Evolutionary conservation across 1,140 invertebrate species (phyloP), one percentile per base, ranked within the genome.

Genomic region (Ostrea edulis): DNA sequence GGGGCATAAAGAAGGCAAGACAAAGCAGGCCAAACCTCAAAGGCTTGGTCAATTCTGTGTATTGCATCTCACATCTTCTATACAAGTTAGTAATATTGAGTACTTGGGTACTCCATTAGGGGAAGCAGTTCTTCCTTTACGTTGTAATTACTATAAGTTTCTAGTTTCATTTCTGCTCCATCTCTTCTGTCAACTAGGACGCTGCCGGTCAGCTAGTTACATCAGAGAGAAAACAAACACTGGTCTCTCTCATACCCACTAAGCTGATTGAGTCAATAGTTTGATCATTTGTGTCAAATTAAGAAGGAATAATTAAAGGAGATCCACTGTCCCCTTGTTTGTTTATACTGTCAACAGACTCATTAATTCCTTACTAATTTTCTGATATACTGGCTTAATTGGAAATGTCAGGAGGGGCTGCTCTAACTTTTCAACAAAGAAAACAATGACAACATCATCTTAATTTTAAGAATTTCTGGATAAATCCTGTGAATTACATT

Each of bases 231-330:
- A 71, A 71, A 71, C 68, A 71, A 71, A 71, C 68, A 71, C 68
- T 71, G 68, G 68, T 29, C 68, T 71, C 68, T 17, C 68, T 71
- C 68, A 71, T 71, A 71, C 68, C 35, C 68, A 71, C 68, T 14
- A 35, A 71, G 68, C 14, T 71, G 68, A 71, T 35, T 71, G 68
- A 71, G 68, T 71, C 68, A 71, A 71, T 71, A 35, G 68, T 71
- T 71, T 71, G 68, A 71, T 71, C 68, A 71, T 71, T 71, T 71
- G 68, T 71, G 68, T 71, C 68, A 71, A 71, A 71, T 71, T 71
- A 71, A 71, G 68, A 25, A 71, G 68, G 68, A 71, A 29, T 71
- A 71, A 71, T 71, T 71, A 71, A 71, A 71, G 68, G 68, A 71
- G 68, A 29, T 71, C 25, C 68, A 71, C 68, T 71, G 68, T 71